phyloP scores from a whole-genome alignment of 2,113 vertebrate species.

The Bolborhynchus lineola region DNA sequence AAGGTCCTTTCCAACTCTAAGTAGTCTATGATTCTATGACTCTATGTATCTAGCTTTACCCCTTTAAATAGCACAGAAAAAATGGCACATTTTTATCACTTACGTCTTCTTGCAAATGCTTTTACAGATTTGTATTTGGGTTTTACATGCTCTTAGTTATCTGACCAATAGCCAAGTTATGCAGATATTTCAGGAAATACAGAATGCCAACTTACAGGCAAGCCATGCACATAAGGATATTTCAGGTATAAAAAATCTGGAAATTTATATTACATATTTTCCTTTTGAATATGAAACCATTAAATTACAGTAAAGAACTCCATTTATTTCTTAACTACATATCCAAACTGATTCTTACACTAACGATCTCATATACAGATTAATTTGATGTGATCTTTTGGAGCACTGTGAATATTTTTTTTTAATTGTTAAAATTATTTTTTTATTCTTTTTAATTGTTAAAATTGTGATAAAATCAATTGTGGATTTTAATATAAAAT shows the following conservation, averaged over 20 bases:
- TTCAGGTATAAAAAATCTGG: background rate
- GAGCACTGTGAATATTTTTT: background rate
- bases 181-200: background rate
- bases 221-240: background rate
- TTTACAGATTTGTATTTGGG: background rate
- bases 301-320: background rate
- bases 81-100: background rate
- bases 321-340: background rate
- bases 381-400: background rate
- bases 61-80: background rate
- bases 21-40: no score
- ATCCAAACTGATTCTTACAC: background rate
- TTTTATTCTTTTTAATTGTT: background rate
- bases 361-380: background rate
- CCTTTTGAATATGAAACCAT: background rate
- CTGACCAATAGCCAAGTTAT: background rate
- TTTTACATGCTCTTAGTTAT: background rate
- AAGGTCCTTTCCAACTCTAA: no score
- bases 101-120: background rate
- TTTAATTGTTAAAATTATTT: background rate
- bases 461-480: background rate
- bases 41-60: background rate
- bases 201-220: background rate
- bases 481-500: background rate
- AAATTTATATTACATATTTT: background rate